Base-by-base conservation (phyloP, 2,113 vertebrate species). In the Aspidoscelis tigris region DNA sequence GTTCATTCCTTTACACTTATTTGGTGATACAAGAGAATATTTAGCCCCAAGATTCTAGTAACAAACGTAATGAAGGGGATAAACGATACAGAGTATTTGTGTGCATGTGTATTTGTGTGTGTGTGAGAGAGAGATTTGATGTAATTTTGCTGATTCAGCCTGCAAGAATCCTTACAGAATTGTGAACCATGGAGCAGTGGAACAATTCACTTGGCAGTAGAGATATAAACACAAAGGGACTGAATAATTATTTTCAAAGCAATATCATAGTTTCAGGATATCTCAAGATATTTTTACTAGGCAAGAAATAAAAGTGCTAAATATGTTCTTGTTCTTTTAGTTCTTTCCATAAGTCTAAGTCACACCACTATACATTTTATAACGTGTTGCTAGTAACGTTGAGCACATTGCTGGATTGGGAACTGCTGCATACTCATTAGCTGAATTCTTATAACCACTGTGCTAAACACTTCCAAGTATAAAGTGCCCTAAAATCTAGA, bases 381-480 rank as follows among this genome's bases (percentile, higher is more conserved):
- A 43, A 78, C 76, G 39, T 24, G 50, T 43, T 79, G 3, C 14
- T 86, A 80, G 61, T 77, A 84, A 84, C 68, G 24, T 41, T n/a
- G 66, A 50, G 58, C 16, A 3, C 4, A 3, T 84, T 68, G 89
- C 22, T 73, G 2, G 84, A 91, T 71, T 84, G 66, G 82, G 7
- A 69, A 61, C 80, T 68, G 81, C 47, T 68, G 24, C 76, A 92
- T 71, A 79, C 73, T 1, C 0, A 50, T 76, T 79, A 80, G 73
- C 78, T 82, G 53, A 85, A 76, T 81, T 58, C 14, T 44, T 70
- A 84, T 76, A 74, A 82, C 43, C 22, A 44, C 64, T 39, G 3
- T 66, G 43, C 9, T 76, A n/a, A 76, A 18, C 44, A 68, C 39
- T 93, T 88, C 87, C 47, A 77, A 88, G 89, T n/a, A 87, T 82